A percentile compares a stretch with the other conserved stretches of the same genome.
Evolutionary conservation across 1,140 invertebrate species (phyloP).

Genomic region (Cydia strobilella): DNA sequence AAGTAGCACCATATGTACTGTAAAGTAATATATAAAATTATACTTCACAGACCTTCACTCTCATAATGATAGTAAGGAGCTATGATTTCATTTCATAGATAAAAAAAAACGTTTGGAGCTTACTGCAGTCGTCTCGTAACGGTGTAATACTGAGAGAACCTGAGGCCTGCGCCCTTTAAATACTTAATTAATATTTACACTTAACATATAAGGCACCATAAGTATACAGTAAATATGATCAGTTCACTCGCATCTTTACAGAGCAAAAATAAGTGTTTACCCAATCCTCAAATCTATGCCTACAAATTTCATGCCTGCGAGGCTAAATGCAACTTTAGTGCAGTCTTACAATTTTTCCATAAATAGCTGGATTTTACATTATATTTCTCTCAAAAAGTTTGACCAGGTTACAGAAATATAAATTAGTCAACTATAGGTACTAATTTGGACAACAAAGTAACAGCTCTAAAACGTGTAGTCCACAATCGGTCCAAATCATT

Average conservation of each 20-base stretch:
- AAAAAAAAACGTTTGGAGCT: not conserved
- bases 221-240: conserved; percentile 27
- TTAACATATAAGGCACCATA: conserved; percentile 47
- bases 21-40: not conserved
- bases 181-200: conserved; percentile 46
- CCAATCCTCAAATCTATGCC: not conserved
- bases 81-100: not conserved
- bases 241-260: conserved; percentile 20
- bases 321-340: not conserved
- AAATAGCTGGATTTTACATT: too few species aligned
- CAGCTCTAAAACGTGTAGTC: too few species aligned
- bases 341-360: too few species aligned
- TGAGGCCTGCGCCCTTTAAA: conserved; percentile 32
- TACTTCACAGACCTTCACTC: not conserved
- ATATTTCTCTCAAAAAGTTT: too few species aligned
- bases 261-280: not conserved
- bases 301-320: not conserved
- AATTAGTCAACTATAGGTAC: too few species aligned
- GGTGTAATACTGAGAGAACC: conserved; percentile 34
- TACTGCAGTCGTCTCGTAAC: not conserved
- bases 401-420: too few species aligned
- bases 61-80: not conserved
- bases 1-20: too few species aligned
- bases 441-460: too few species aligned
- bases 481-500: too few species aligned